Evolutionary conservation across 1,140 invertebrate genomes (phyloP), one percentile per base, ranked within the genome.

Genomic region (Delia radicum): DNA sequence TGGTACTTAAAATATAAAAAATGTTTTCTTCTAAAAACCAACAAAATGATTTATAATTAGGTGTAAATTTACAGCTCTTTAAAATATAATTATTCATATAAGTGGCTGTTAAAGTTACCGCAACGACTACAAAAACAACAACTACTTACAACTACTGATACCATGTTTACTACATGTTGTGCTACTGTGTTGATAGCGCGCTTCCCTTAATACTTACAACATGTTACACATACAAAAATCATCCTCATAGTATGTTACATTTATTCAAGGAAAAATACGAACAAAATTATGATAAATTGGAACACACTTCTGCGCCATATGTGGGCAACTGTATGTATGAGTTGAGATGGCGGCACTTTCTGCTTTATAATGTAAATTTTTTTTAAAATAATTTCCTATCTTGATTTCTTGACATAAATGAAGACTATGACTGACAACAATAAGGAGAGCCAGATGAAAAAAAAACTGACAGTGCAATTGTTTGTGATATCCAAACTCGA

Each of bases 1-100:
- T 10, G 1, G 7, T 55, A 18, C 48, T 4, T 21, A 18, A 55
- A 55, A 55, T 21, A 7, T 33, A 33, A 33, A 21, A 21, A 55
- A 55, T 21, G 18, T 18, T 55, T 21, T 6, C 48, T 55, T 21
- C 7, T 0, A 21, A 24, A 55, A 63, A 13, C 15, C 37, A 69
- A 46, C 65, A 46, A 37, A 62, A 76, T 76, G 62, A 76, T 76
- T 76, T 74, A 76, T 76, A 76, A 76, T 76, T 73, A 76, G 75
- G 75, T 76, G 75, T 73, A 67, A 76, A 76, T 76, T 76, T 76
- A 76, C 71, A 65, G 75, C n/a, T 76, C 75, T 76, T 76, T 76
- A 76, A 76, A 76, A 73, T 76, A 73, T 76, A 73, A 76, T 76
- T 76, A 76, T 73, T 76, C 75, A 76, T 74, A 24, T 74, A 61